Evolutionary conservation across 2,888 invertebrate genomes (phyloP).

Genomic region (Flexamia atlantica): DNA sequence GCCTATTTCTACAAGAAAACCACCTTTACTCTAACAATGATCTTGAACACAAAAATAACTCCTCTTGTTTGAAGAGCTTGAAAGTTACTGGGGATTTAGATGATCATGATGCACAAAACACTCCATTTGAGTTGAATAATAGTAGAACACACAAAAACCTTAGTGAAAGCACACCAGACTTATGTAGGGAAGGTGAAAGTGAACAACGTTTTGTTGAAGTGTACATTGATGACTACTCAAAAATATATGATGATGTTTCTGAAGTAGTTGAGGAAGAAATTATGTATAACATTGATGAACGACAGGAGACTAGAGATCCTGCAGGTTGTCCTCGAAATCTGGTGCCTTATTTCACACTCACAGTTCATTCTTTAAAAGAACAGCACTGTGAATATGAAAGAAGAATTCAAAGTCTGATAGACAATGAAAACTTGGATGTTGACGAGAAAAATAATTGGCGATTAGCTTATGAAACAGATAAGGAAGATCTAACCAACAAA

Average conservation of each 20-base stretch:
- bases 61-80: too few species aligned
- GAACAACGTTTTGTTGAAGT: not conserved
- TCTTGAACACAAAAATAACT: too few species aligned
- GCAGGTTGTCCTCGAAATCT: not conserved
- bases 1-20: too few species aligned
- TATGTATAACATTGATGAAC: not conserved
- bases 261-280: not conserved
- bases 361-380: not conserved
- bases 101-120: too few species aligned
- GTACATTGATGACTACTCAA: slow-evolving; percentile 29
- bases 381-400: not conserved
- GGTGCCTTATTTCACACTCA: not conserved
- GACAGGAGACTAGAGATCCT: not conserved
- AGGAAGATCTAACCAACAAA: not conserved
- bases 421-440: not conserved
- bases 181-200: not conserved
- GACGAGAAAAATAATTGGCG: not conserved
- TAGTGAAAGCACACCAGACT: too few species aligned
- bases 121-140: too few species aligned
- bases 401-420: not conserved
- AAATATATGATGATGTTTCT: not conserved
- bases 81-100: too few species aligned
- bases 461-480: not conserved
- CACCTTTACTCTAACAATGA: too few species aligned
- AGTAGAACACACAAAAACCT: too few species aligned